Evolutionary conservation across 2,888 invertebrate genomes (phyloP).

Genomic region (Gibbula magus): DNA sequence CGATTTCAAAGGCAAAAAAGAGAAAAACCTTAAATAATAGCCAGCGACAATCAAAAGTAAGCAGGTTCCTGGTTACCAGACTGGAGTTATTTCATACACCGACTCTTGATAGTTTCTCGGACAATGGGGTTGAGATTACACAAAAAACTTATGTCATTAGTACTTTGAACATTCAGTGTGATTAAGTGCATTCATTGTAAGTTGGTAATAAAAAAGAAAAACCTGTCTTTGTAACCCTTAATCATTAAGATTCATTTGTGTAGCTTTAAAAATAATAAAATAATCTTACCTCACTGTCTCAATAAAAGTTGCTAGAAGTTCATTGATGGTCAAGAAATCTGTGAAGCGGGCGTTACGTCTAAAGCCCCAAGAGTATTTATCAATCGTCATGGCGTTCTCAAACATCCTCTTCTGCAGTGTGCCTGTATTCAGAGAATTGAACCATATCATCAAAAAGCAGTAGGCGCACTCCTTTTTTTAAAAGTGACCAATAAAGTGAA

Average conservation of each 20-base stretch:
- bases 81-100: no score
- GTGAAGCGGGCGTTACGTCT: slow-evolving; percentile 70
- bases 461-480: not conserved
- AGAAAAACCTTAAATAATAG: no score
- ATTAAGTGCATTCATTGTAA: not conserved
- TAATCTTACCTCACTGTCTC: slow-evolving; percentile 73
- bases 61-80: no score
- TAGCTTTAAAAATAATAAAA: not conserved
- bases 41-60: no score
- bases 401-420: slow-evolving; percentile 84
- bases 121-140: no score
- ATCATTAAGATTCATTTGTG: not conserved
- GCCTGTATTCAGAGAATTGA: slow-evolving; percentile 45
- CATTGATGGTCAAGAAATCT: slow-evolving; percentile 73
- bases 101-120: no score
- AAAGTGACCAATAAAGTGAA: no score
- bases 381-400: slow-evolving; percentile 96
- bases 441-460: no score
- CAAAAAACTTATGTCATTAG: no score
- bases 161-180: no score
- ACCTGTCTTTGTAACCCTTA: not conserved
- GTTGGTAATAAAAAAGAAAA: not conserved
- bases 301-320: slow-evolving; percentile 78
- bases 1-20: no score
- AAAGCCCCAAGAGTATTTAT: slow-evolving; percentile 82